Base-by-base conservation (phyloP, 23 tunicate species). In the Halocynthia roretzi region DNA sequence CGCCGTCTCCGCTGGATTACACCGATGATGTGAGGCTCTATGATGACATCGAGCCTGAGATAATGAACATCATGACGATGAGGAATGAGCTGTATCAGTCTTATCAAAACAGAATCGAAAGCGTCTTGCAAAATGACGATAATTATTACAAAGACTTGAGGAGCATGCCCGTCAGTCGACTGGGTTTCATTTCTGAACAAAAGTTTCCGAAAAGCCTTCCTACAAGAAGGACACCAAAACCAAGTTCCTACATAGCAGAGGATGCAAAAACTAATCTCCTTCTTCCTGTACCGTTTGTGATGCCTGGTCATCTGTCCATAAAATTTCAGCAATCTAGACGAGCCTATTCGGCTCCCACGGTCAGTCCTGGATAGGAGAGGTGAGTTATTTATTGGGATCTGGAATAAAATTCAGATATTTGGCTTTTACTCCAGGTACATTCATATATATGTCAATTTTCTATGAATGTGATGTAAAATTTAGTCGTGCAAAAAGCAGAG, bases 1-100 rank as follows among this genome's bases (percentile, higher is more conserved):
- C 56, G 78, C 78, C 78, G 0, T 74, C 78, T 7, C 78, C 78
- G 9, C 52, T 74, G 20, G 78, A 74, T 74, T 74, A 54, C 31
- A 1, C 14, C 14, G 14, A 22, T 10, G 78, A 74, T 15, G 17
- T 64, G 9, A 52, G 62, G 14, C 63, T 74, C 10, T 74, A 74
- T 74, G 78, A 74, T 6, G 62, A 74, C 55, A 53, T 74, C 15
- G 60, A 74, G 31, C 78, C 78, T 19, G 78, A 74, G 56, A 74
- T 74, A 50, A 74, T 74, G 8, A 64, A 54, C 56, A 74, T 74
- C 19, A 74, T 74, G 78, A 64, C 78, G 18, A 19, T 64, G 10
- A 19, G 78, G 14, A 74, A 74, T 56, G 78, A 74, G 4, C 64
- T 74, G 17, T 74, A 6, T 6, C 78, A 50, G 14, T 74, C 78